Conservation (phyloP, 2,888 invertebrate genomes). For the Ctena decussata region DNA sequence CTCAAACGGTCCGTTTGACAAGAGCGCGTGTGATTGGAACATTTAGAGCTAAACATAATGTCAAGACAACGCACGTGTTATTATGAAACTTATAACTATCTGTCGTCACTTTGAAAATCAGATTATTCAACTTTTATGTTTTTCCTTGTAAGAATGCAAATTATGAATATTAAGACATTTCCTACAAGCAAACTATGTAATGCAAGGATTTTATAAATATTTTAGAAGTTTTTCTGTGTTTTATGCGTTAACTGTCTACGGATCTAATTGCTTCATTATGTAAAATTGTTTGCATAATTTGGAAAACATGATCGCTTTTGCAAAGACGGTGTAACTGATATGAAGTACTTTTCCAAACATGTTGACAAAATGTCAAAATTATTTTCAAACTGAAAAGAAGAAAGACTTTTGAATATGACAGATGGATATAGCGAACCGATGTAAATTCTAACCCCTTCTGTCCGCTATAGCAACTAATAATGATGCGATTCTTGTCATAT, state of each 20-base stretch:
- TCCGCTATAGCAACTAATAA: no score
- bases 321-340: background rate
- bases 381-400: no score
- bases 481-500: no score
- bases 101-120: background rate
- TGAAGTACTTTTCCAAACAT: background rate
- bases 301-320: background rate
- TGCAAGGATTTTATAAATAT: background rate
- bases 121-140: background rate
- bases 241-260: background rate
- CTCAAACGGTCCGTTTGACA: no score
- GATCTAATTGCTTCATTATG: slow-evolving; percentile 4
- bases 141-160: background rate
- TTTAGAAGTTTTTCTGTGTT: background rate
- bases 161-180: slow-evolving; percentile 1
- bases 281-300: slow-evolving; percentile 11
- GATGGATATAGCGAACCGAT: no score
- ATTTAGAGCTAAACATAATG: no score
- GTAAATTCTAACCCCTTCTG: no score
- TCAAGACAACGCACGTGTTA: no score
- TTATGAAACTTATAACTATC: no score
- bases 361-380: background rate
- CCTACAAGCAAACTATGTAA: background rate
- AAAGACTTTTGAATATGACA: no score
- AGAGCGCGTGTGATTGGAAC: no score